A percentile compares a stretch with the other conserved stretches of the same genome.
Conservation (phyloP, 2,797 vertebrate species). For the Gila robusta region DNA sequence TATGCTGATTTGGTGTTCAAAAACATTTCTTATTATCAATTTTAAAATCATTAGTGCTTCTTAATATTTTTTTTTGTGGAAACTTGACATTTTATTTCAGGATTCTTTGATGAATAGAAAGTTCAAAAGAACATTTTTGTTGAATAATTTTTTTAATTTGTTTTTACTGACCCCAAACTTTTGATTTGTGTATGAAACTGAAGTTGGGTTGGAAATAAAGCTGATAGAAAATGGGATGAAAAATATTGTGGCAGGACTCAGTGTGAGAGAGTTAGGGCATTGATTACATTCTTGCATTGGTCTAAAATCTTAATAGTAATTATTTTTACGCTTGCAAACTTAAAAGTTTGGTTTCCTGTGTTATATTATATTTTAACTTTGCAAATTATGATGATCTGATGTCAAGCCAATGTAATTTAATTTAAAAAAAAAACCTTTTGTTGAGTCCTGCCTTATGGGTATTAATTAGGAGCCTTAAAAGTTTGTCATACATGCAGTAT, state of each 20-base stretch:
- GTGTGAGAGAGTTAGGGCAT: too few species aligned
- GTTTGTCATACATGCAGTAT: too few species aligned
- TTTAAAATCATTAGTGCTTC: too few species aligned
- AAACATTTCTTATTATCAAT: background rate
- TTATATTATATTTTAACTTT: background rate
- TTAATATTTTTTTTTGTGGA: too few species aligned
- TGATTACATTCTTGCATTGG: background rate
- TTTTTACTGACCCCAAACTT: too few species aligned
- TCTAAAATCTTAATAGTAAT: background rate
- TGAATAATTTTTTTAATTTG: background rate
- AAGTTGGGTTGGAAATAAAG: too few species aligned
- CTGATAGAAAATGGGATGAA: background rate
- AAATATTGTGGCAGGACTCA: too few species aligned
- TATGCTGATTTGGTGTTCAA: background rate
- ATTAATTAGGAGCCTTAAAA: background rate
- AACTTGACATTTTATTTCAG: too few species aligned
- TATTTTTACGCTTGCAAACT: background rate
- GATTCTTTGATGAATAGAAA: too few species aligned
- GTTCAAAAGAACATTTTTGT: background rate
- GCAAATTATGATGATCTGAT: background rate
- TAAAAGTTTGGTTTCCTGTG: background rate
- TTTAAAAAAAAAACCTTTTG: background rate
- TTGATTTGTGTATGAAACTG: too few species aligned
- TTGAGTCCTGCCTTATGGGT: too few species aligned
- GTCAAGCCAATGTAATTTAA: background rate